Base-by-base conservation (phyloP, 2,113 vertebrate genomes). In the Nesoenas mayeri region DNA sequence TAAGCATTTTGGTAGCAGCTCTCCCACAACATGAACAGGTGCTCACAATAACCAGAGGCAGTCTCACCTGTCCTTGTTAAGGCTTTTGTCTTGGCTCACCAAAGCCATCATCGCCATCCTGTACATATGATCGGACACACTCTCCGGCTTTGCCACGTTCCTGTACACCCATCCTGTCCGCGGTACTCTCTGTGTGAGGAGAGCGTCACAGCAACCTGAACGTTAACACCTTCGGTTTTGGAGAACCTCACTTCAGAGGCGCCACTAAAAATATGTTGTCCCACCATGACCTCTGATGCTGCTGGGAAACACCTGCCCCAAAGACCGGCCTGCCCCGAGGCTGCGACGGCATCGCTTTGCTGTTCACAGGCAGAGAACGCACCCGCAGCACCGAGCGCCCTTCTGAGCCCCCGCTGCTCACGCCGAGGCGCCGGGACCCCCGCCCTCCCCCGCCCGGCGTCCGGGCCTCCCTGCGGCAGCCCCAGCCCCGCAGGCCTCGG, bases 91-190 rank as follows among this genome's bases (percentile, higher is more conserved):
- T 88, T 98, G 98, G 42, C 98, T 98, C 83, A 99, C 98, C 96
- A 99, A 95, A 34, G 99, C 99, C 99, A 99, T 99, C 95, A 99
- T 29, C 3, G 99, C 98, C 99, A 99, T 99, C 88, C 99, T 98
- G 97, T 99, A 99, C 99, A 99, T 99, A 64, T 99, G 99, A 90
- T 99, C 99, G 0, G 99, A 99, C 1, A 99, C 99, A 4, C 99
- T 99, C 97, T 99, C 99, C 2, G 99, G 99, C 25, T 98, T 95
- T 47, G 97, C 93, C 66, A 99, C 98, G 5, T 98, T 98, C 93
- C 98, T 98, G 98, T 99, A 99, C 21, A 99, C 99, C 99, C 99
- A 99, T 70, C 99, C 99, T 0, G 99, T 99, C 79, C 99, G 97
- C 2, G 98, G 99, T 4, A 99, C 98, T 48, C 99, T 98, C 99